Evolutionary conservation across 2,113 vertebrate genomes (phyloP).

Genomic region (Gulo gulo): DNA sequence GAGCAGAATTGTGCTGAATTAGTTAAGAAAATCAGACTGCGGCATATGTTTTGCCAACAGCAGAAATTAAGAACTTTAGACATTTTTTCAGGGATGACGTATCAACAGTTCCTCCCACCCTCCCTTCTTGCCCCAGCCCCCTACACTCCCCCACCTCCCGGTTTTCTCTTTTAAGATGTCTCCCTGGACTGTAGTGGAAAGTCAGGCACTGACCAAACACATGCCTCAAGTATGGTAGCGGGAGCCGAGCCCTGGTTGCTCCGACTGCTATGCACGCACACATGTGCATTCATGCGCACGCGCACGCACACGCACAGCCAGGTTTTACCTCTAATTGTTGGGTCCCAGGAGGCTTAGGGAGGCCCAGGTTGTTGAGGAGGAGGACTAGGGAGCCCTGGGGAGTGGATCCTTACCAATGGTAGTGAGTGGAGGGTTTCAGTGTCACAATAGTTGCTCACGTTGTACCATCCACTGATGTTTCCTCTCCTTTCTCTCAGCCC

Average conservation of each 20-base stretch:
- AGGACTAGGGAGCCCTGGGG: neutral
- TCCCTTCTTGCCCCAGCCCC: neutral
- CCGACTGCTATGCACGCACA: too few species aligned
- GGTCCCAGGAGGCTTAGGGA: neutral
- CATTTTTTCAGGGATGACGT: neutral
- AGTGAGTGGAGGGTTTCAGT: neutral
- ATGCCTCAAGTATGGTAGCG: neutral
- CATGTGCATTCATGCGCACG: neutral
- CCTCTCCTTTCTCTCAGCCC: neutral
- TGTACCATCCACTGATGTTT: too few species aligned
- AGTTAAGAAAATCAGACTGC: neutral
- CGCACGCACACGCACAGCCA: neutral
- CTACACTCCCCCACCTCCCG: too few species aligned
- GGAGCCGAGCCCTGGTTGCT: neutral
- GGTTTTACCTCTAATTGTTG: neutral
- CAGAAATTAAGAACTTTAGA: constrained; percentile 7
- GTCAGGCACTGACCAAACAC: neutral
- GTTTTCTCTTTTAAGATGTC: neutral
- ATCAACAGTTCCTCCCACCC: neutral
- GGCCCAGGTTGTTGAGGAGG: neutral
- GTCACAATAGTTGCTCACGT: neutral
- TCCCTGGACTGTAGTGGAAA: neutral
- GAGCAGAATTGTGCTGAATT: neutral
- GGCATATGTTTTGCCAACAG: neutral
- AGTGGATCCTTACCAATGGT: neutral